A percentile compares a stretch with the other conserved stretches of the same genome.
Conservation (phyloP, 2,888 invertebrate species). For the Beris chalybata region DNA sequence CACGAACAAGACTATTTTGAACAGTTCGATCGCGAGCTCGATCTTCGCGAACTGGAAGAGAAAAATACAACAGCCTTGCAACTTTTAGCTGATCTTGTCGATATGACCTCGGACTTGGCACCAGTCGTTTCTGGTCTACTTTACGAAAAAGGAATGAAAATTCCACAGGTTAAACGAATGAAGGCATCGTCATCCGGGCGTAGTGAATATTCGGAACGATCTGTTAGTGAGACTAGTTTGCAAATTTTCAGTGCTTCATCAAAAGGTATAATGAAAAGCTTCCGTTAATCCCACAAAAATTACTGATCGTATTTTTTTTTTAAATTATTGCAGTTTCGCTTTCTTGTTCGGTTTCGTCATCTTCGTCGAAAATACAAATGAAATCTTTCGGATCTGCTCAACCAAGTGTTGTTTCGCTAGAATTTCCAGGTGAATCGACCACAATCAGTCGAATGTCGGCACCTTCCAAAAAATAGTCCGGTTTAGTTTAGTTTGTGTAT, state of each 20-base stretch:
- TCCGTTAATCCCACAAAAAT: constrained; percentile 31
- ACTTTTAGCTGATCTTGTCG: constrained; percentile 60
- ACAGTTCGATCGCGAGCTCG: constrained; percentile 57
- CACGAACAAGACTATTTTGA: constrained; percentile 47
- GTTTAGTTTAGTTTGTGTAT: no score
- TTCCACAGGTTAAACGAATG: constrained; percentile 49
- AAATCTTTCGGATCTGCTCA: constrained; percentile 37
- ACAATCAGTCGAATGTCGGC: background rate
- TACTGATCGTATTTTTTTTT: constrained; percentile 19
- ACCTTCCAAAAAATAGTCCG: background rate
- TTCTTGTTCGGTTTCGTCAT: constrained; percentile 30
- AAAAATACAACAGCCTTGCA: constrained; percentile 62
- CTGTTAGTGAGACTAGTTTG: constrained; percentile 33
- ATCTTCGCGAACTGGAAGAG: constrained; percentile 62
- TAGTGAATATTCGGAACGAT: constrained; percentile 45
- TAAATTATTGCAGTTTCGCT: constrained; percentile 6
- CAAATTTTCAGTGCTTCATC: constrained; percentile 41
- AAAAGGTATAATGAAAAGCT: constrained; percentile 14
- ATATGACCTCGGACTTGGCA: constrained; percentile 46
- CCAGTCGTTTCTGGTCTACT: constrained; percentile 49
- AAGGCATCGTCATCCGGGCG: constrained; percentile 46
- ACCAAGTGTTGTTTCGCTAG: constrained; percentile 37
- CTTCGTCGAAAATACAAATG: constrained; percentile 38
- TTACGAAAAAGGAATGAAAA: constrained; percentile 49
- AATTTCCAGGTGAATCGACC: constrained; percentile 29